Evolutionary conservation across 2,797 vertebrate species (phyloP).

Genomic region (Coregonus suidteri): DNA sequence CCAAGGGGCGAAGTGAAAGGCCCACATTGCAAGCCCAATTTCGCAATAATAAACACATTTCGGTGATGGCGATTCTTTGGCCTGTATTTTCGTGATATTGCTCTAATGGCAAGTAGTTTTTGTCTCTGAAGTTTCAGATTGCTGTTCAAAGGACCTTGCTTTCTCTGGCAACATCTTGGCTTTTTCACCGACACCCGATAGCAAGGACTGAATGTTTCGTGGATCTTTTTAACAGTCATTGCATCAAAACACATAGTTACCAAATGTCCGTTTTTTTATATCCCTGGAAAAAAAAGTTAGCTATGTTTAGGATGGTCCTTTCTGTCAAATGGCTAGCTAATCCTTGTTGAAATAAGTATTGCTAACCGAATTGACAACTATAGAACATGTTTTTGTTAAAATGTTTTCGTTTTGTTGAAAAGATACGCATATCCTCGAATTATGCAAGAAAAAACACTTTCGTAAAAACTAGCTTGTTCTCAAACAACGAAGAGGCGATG

Average conservation of each 20-base stretch:
- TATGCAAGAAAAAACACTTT: too few relatives aligned
- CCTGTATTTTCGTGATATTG: not conserved
- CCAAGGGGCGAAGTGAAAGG: not conserved
- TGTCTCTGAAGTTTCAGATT: not conserved
- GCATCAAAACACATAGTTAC: not conserved
- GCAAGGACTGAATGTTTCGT: not conserved
- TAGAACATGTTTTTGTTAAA: too few relatives aligned
- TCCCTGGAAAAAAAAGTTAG: too few relatives aligned
- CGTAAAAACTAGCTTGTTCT: too few relatives aligned
- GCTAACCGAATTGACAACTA: too few relatives aligned
- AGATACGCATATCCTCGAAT: too few relatives aligned
- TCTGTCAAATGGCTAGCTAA: too few relatives aligned
- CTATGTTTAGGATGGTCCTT: too few relatives aligned
- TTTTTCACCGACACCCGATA: not conserved
- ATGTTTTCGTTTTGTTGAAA: too few relatives aligned
- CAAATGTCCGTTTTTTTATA: not conserved
- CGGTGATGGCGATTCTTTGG: not conserved
- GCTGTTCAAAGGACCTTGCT: not conserved
- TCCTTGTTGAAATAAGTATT: too few relatives aligned
- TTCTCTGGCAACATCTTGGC: not conserved
- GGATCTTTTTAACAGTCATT: not conserved
- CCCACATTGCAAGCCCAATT: not conserved
- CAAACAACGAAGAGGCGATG: too few relatives aligned
- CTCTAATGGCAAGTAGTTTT: not conserved
- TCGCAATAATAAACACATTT: not conserved